Base-by-base conservation (phyloP, 1,140 invertebrate species). In the Danaus plexippus region DNA sequence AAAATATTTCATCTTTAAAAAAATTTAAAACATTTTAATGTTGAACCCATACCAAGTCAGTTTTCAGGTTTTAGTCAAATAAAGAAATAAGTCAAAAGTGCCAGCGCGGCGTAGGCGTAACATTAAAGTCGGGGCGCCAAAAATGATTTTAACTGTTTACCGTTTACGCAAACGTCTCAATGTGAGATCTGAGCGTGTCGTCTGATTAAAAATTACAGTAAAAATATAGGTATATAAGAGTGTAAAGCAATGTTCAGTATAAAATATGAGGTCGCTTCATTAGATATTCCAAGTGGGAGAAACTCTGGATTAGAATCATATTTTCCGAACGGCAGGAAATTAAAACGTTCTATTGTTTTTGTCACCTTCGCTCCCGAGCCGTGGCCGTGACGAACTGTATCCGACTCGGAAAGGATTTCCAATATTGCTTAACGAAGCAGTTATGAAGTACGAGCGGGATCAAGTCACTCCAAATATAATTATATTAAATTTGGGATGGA, bases 281-380 rank as follows among this genome's bases (percentile, higher is more conserved):
- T 41, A 18, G 32, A 50, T 57, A 45, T 51, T 41, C 47, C 1
- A 13, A 18, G 13, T 42, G 42, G 51, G 41, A 52, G 11, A 22
- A 41, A 22, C 47, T 9, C 32, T 18, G 47, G 54, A 42, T 55
- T 47, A 40, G 50, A 50, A 57, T 43, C 32, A 51, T 40, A 51
- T 44, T 57, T 57, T 9, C 49, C 13, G 22, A 57, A 44, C 9
- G 41, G 8, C 55, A 57, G 54, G 54, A 57, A 51, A 57, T 57
- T 57, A 57, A 57, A 13, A 9, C 11, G 42, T 10, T 57, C 47
- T 45, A 51, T 51, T 51, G 43, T 57, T 57, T 57, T 45, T 7
- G 48, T 45, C 55, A 57, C 47, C 55, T 22, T 18, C 41, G 11
- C 9, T n/a, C 9, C 49, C 22, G 47, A 48, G 22, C 47, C 11